These are phyloP conservation scores for Hafferia zeledoni DNA, from an alignment of 2,797 vertebrate species.

Conservation along the genomic window DNA sequence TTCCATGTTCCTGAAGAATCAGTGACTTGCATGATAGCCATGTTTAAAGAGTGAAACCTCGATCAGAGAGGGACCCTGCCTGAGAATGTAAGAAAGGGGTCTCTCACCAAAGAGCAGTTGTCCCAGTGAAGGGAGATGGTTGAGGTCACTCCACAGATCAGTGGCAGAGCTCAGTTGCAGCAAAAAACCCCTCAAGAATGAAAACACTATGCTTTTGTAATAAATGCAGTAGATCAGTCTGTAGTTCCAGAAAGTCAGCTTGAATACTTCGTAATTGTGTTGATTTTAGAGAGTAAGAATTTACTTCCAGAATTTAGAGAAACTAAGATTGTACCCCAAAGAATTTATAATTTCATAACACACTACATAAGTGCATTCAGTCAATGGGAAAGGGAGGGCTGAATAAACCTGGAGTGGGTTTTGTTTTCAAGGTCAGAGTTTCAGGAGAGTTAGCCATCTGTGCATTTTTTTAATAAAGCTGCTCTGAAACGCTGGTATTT, in stretches of 20 bases:
- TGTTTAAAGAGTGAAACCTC: not conserved
- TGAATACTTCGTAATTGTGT: not conserved
- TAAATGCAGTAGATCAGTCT: not conserved
- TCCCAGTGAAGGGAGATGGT: not conserved
- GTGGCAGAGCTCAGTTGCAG: not conserved
- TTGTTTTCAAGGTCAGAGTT: conserved; percentile 35
- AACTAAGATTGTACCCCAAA: not conserved
- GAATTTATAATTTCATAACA: not conserved
- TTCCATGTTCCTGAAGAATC: not conserved
- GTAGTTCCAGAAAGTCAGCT: not conserved
- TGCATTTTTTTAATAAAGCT: conserved; percentile 24
- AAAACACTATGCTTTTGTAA: not conserved
- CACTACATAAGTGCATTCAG: not conserved
- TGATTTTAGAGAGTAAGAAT: not conserved
- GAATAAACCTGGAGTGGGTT: not conserved
- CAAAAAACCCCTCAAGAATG: rapidly evolving
- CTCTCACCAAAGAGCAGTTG: not conserved
- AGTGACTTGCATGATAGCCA: not conserved
- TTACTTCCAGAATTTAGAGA: not conserved
- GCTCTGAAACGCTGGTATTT: conserved; percentile 8
- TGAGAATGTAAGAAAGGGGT: not conserved
- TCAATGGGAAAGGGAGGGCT: not conserved
- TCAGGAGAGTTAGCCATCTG: not conserved
- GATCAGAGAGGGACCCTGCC: not conserved
- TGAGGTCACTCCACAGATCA: not conserved